phyloP scores from a whole-genome alignment of 1,140 invertebrate genomes.

The Drosophila leontia region DNA sequence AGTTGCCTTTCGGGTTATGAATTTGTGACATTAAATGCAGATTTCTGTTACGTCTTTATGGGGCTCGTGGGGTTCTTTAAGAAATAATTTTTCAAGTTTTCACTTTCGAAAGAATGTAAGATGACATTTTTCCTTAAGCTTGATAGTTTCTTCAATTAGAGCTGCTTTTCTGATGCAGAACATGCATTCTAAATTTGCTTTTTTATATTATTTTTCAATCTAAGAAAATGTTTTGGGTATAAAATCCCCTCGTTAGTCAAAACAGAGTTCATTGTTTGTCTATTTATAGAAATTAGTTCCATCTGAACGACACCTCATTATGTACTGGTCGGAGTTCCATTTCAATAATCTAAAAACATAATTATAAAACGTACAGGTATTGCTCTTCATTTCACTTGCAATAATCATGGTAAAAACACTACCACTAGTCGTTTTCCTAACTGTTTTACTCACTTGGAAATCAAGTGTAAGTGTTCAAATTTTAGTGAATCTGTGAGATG shows the following conservation, averaged over 20 bases:
- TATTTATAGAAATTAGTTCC: not conserved
- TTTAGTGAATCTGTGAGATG: not conserved
- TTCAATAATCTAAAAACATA: not conserved
- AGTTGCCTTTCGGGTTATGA: slow-evolving; percentile 21
- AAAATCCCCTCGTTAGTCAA: not conserved
- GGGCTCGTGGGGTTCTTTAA: not conserved
- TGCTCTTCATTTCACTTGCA: not conserved
- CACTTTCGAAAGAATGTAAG: not conserved
- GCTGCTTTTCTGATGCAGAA: too few species aligned
- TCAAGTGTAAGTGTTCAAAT: not conserved
- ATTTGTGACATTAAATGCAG: slow-evolving; percentile 15
- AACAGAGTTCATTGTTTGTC: not conserved
- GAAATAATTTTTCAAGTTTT: not conserved
- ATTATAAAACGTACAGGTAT: not conserved
- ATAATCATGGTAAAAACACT: not conserved
- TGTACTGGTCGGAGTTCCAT: not conserved
- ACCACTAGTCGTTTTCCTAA: not conserved
- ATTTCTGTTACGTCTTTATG: not conserved
- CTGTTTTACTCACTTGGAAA: not conserved
- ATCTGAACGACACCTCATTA: not conserved
- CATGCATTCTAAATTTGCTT: too few species aligned
- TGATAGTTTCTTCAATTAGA: not conserved
- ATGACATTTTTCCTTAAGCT: not conserved
- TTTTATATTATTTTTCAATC: not conserved
- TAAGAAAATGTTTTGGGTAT: too few species aligned